phyloP scores from a whole-genome alignment of 1,140 invertebrate species.

The Drosophila oshimai region DNA sequence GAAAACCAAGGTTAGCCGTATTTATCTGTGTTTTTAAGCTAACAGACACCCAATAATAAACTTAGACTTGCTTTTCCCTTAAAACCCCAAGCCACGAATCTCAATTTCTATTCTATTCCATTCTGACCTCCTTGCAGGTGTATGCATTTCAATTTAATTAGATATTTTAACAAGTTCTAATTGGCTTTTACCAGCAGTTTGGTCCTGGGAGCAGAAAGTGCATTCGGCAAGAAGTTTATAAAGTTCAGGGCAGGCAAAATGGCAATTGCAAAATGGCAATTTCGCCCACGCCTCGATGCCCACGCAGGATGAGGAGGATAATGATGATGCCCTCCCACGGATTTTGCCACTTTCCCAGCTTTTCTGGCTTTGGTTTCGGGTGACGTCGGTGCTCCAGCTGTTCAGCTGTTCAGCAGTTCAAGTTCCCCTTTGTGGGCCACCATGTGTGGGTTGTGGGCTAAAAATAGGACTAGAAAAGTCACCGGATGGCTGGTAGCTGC shows the following conservation, averaged over 20 bases:
- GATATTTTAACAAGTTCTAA: constrained; percentile 27
- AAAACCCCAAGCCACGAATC: background rate
- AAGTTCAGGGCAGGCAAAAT: background rate
- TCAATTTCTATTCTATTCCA: background rate
- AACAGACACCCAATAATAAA: too few relatives aligned
- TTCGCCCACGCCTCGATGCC: constrained; percentile 10
- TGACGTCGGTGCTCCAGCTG: constrained; percentile 30
- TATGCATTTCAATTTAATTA: constrained; percentile 24
- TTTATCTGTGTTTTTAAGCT: too few relatives aligned
- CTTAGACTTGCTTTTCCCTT: too few relatives aligned
- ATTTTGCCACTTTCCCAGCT: background rate
- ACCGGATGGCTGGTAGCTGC: too few relatives aligned
- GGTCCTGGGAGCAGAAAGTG: background rate
- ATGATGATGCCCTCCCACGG: background rate
- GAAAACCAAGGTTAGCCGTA: too few relatives aligned
- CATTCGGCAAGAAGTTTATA: constrained; percentile 27
- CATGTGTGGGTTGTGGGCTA: constrained; percentile 3
- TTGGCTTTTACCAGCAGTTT: constrained; percentile 4
- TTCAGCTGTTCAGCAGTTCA: constrained; percentile 11
- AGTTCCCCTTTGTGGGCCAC: background rate
- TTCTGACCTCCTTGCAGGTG: constrained; percentile 3
- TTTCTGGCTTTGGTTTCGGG: constrained; percentile 2
- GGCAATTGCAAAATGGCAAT: constrained; percentile 9
- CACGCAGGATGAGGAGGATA: too few relatives aligned
- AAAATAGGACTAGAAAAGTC: constrained; percentile 37